Conservation (phyloP, 2,797 vertebrate genomes). For the Pseudochirops cupreus region DNA sequence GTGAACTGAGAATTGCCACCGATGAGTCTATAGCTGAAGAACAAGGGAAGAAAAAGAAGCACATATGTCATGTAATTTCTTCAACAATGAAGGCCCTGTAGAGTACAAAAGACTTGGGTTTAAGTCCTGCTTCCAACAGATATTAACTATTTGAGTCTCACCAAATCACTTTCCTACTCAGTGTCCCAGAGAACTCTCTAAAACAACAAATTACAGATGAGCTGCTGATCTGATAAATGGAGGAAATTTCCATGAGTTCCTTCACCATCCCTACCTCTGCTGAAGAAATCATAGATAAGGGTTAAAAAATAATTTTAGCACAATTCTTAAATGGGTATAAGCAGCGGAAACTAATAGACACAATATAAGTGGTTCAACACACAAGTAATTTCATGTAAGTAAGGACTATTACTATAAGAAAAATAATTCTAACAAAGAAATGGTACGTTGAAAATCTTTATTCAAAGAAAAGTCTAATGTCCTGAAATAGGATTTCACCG, state of each 20-base stretch:
- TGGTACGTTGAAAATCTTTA: background rate
- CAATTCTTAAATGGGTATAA: background rate
- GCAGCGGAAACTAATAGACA: background rate
- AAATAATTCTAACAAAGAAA: slow-evolving; percentile 13
- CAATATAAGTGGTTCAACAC: background rate
- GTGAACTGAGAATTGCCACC: slow-evolving; percentile 97
- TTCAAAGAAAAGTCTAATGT: background rate
- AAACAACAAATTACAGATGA: background rate
- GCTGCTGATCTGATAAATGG: background rate
- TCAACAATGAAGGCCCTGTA: background rate
- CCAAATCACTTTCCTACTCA: background rate
- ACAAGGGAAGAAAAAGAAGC: slow-evolving; percentile 3
- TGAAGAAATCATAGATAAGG: background rate
- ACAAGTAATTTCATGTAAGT: background rate
- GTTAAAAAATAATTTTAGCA: background rate
- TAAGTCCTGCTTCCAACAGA: background rate
- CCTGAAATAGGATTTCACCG: background rate
- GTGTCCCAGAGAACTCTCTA: background rate
- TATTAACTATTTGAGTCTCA: background rate
- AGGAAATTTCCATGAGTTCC: background rate
- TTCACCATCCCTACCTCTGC: background rate
- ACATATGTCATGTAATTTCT: background rate
- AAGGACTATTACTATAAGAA: background rate
- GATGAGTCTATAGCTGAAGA: slow-evolving; percentile 92
- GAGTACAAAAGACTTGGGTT: background rate